These are phyloP conservation scores for Nycticorax nycticorax DNA, from an alignment of 2,113 vertebrate genomes.

Conservation along the genomic window DNA sequence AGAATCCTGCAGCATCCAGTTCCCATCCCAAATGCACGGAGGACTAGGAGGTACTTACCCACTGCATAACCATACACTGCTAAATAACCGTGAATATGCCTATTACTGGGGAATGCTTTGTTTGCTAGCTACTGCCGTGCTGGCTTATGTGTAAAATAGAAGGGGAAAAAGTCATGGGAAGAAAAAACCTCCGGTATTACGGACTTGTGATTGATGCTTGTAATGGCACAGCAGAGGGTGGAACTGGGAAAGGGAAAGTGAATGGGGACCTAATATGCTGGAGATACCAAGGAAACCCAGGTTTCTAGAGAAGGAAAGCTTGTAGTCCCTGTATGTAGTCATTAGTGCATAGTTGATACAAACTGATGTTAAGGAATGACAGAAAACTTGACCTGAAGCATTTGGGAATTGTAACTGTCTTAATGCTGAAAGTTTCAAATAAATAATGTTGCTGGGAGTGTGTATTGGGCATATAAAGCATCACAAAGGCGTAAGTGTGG, in stretches of 20 bases:
- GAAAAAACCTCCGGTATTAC: background rate
- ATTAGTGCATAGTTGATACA: background rate
- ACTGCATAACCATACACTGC: background rate
- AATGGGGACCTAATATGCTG: rapidly evolving
- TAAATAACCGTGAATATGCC: background rate
- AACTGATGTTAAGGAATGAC: background rate
- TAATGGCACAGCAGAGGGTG: background rate
- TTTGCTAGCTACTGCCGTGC: background rate
- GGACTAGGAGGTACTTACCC: background rate
- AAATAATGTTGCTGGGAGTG: background rate
- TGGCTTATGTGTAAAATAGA: background rate
- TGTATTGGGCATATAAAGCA: background rate
- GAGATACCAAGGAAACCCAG: background rate
- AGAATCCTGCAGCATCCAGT: background rate
- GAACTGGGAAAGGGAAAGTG: background rate
- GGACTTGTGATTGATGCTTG: background rate
- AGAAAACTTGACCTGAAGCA: background rate
- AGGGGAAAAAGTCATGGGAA: background rate
- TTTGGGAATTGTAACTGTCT: background rate
- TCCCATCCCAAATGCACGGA: background rate
- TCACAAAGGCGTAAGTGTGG: background rate
- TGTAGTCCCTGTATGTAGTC: background rate
- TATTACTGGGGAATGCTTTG: background rate
- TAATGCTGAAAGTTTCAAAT: background rate
- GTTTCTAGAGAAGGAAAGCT: background rate